Percentiles rank a stretch among this genome's conserved stretches.
phyloP scores from a whole-genome alignment of 2,888 invertebrate genomes.

The Papilio protenor region DNA sequence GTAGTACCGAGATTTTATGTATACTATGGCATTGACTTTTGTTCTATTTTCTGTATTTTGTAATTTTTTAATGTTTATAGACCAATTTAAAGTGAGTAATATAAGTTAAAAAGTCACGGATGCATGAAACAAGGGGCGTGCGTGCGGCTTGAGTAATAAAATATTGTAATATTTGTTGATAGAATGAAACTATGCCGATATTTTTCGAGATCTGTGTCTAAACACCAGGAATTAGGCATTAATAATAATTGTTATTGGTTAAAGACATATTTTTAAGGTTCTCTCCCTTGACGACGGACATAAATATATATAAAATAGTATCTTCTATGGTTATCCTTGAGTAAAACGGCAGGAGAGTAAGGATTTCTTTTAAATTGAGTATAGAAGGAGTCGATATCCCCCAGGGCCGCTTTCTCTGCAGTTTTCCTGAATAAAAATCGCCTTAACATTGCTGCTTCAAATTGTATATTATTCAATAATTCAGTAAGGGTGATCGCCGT shows the following conservation, averaged over 20 bases:
- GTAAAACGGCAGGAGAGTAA: not conserved
- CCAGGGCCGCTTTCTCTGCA: not conserved
- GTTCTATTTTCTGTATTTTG: slow-evolving; percentile 39
- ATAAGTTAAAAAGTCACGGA: slow-evolving; percentile 61
- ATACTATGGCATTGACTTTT: slow-evolving; percentile 73
- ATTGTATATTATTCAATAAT: not conserved
- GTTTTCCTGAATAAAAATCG: not conserved
- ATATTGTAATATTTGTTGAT: slow-evolving; percentile 55
- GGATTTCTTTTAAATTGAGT: not conserved
- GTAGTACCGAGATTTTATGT: slow-evolving; percentile 64
- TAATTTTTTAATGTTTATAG: slow-evolving; percentile 51
- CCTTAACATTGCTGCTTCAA: not conserved
- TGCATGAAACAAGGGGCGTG: slow-evolving; percentile 67
- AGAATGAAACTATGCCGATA: slow-evolving; percentile 46
- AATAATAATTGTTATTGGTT: too few species aligned
- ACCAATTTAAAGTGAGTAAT: slow-evolving; percentile 64
- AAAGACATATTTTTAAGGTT: not conserved
- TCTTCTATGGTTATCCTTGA: not conserved
- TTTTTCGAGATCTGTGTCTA: slow-evolving; percentile 46
- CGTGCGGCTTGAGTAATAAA: slow-evolving; percentile 53
- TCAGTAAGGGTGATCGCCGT: not conserved
- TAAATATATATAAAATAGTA: not conserved
- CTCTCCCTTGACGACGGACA: not conserved
- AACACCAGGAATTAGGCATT: not conserved
- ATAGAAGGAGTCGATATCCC: not conserved